Evolutionary conservation across 2,888 invertebrate genomes (phyloP), one percentile per base, ranked within the genome.

Genomic region (Pasiphila rectangulata): DNA sequence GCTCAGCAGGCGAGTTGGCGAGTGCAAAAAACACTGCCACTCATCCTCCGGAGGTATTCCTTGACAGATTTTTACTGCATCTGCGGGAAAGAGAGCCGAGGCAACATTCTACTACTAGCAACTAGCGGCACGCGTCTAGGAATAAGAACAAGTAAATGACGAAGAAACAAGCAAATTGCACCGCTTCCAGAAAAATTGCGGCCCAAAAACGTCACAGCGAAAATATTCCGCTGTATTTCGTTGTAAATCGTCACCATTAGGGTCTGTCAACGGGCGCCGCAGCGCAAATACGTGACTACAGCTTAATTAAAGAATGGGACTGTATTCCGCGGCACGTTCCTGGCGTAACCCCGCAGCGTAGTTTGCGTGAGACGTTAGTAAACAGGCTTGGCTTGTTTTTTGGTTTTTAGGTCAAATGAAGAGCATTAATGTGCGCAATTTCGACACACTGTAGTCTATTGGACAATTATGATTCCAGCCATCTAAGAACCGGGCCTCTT

Each of bases 291-390:
- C 51, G 51, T 46, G 51, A 39, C 51, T 39, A 51, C 46, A 39
- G 46, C 46, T 46, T 51, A 46, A 51, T 51, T 51, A 43, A 44
- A 48, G 43, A 48, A 48, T 29, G 48, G 34, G 21, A 25, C 19
- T 23, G 5, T 19, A 43, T 43, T 43, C 48, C 27, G 20, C 16
- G 43, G 43, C 48, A 43, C 48, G 43, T 43, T 30, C 30, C 30
- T 30, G 13, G 30, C 30, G 30, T 30, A 30, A 34, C 34, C 17
- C 19, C 9, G 4, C 12, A 10, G 19, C 19, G 20, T 36, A 20
- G 19, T 17, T 13, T 34, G n/a, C n/a, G n/a, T n/a, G n/a, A 13
- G 27, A 27, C 13, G 30, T 13, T 15, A 16, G 34, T 34, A 34
- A 19, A 19, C 4, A 30, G n/a, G 6, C 10, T 19, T 34, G 30